A percentile compares a stretch with the other conserved stretches of the same genome.
Evolutionary conservation across 2,888 invertebrate species (phyloP).

Genomic region (Troides helena): DNA sequence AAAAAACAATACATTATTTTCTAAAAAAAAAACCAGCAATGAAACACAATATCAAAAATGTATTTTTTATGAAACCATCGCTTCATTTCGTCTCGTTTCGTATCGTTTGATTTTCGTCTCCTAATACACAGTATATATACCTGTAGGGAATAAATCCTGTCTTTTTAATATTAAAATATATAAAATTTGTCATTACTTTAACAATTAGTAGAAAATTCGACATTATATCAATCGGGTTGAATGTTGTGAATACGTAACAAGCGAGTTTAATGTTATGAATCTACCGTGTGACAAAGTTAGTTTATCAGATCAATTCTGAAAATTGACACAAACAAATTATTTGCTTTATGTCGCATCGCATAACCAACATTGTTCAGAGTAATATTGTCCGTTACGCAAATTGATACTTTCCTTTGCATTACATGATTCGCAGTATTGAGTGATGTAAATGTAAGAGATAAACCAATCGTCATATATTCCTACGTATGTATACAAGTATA

Average conservation of each 20-base stretch:
- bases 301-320: not conserved
- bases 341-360: not conserved
- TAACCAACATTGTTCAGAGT: not conserved
- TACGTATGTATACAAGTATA: too few relatives aligned
- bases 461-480: not conserved
- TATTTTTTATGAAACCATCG: too few relatives aligned
- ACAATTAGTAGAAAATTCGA: not conserved
- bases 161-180: too few relatives aligned
- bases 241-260: not conserved
- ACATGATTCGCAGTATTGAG: not conserved
- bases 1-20: too few relatives aligned
- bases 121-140: too few relatives aligned
- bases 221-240: not conserved
- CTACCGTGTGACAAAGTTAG: conserved; percentile 3
- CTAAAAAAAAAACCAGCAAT: too few relatives aligned
- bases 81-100: too few relatives aligned
- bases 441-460: not conserved
- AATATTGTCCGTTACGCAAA: not conserved
- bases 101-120: too few relatives aligned
- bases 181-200: not conserved
- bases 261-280: not conserved
- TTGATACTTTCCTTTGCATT: conserved; percentile 1
- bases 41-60: too few relatives aligned
- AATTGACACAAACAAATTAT: conserved; percentile 6
- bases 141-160: too few relatives aligned